Base-by-base conservation (phyloP, 2,888 invertebrate species). In the Zaprionus bogoriensis region DNA sequence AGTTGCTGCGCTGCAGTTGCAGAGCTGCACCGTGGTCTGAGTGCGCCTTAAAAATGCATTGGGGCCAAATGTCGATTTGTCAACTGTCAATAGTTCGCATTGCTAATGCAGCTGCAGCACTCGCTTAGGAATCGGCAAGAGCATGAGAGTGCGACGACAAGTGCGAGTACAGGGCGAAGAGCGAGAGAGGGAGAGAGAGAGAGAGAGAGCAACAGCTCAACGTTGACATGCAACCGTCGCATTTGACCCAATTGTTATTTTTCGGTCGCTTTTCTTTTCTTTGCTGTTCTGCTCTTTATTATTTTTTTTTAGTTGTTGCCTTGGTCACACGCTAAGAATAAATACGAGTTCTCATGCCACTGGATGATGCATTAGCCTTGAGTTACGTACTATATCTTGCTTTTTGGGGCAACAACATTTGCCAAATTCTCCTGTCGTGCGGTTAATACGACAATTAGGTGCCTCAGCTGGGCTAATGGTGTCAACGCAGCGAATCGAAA, bases 261-360 rank as follows among this genome's bases (percentile, higher is more conserved):
- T 27, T 25, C 39, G 36, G 19, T 12, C 19, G 5, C 22, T 7
- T 39, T 19, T 2, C n/a, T 41, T 25, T 27, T 25, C 20, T 25
- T 20, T n/a, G n/a, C n/a, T n/a, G n/a, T n/a, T n/a, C n/a, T n/a
- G n/a, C n/a, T n/a, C n/a, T n/a, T n/a, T n/a, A n/a, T n/a, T n/a
- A n/a, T 9, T 41, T 22, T 27, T 30, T 45, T 53, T 42, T 50
- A 41, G 47, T 42, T 36, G 51, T 60, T 65, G 57, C 74, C 75
- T 64, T 75, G 75, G 71, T 58, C 79, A 79, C 53, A 66, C 42
- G 74, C 77, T 57, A 58, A 65, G 73, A 80, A 72, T 72, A 77
- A 65, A 62, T 51, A 51, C 23, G 2, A n/a, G n/a, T n/a, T 22
- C 53, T 53, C 52, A 46, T 58, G 64, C 64, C 61, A 71, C 64